Percentiles rank a stretch among this genome's conserved stretches.
Conservation (phyloP, 2,113 vertebrate species). For the Telmatochromis sp. region DNA sequence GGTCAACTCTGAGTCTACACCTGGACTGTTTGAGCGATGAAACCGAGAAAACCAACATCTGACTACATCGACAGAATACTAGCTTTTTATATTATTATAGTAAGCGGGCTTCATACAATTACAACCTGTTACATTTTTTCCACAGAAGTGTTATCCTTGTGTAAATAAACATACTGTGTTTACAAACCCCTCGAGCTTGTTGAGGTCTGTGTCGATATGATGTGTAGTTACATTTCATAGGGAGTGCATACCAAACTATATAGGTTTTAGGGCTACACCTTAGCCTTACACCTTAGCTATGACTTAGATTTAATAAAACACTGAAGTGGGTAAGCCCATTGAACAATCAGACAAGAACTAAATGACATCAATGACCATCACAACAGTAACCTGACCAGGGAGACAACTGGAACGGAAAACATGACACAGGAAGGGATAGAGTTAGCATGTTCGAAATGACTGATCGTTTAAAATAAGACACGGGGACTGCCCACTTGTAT, state of each 20-base stretch:
- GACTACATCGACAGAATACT: background rate
- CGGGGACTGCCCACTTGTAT: background rate
- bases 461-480: background rate
- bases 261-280: background rate
- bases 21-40: accelerated
- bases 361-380: background rate
- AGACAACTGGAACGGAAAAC: background rate
- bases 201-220: background rate
- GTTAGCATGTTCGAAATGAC: background rate
- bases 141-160: background rate
- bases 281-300: background rate
- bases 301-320: background rate
- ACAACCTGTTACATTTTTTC: background rate
- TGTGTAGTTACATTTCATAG: background rate
- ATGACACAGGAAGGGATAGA: background rate
- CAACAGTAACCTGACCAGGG: background rate
- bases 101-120: background rate
- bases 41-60: background rate
- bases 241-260: background rate
- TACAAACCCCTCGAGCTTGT: background rate
- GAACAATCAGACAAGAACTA: background rate
- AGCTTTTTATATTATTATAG: background rate
- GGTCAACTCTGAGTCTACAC: background rate
- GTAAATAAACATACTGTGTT: background rate
- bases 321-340: background rate